A percentile compares a stretch with the other conserved stretches of the same genome.
phyloP scores from a whole-genome alignment of 2,113 vertebrate genomes.

The Nematolebias whitei region DNA sequence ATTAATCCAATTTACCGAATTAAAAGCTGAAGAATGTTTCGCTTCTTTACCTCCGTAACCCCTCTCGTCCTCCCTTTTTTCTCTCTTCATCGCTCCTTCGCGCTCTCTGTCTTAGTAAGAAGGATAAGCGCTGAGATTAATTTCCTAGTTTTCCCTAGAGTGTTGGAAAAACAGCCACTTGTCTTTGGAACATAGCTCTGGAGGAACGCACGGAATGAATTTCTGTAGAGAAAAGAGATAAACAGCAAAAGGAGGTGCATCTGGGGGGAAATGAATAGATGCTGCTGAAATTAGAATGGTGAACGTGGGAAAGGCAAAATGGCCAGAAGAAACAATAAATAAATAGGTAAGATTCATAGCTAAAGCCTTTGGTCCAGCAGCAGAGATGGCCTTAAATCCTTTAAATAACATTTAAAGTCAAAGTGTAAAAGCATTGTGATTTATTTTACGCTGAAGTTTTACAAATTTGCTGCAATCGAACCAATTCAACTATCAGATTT shows the following conservation, averaged over 20 bases:
- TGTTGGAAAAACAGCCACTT: conserved; percentile 72
- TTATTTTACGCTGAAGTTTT: too few species aligned
- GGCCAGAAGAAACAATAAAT: conserved; percentile 6
- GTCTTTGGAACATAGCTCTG: conserved; percentile 62
- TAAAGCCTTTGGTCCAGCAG: background rate
- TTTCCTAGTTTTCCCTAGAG: conserved; percentile 60
- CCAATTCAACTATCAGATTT: too few species aligned
- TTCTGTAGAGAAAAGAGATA: conserved; percentile 12
- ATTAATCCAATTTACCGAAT: conserved; percentile 69
- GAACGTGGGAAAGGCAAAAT: conserved; percentile 9
- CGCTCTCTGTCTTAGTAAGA: conserved; percentile 1
- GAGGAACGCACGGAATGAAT: conserved; percentile 58
- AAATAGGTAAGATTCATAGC: background rate
- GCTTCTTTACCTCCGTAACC: conserved; percentile 22
- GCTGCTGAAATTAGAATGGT: conserved; percentile 4
- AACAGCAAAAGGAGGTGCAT: background rate
- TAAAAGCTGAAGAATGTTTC: conserved; percentile 71
- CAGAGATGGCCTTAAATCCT: background rate
- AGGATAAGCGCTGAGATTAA: conserved; percentile 64
- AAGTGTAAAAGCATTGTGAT: too few species aligned
- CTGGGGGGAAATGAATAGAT: conserved; percentile 7
- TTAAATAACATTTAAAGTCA: too few species aligned
- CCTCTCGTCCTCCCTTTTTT: background rate
- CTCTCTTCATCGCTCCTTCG: background rate
- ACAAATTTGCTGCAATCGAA: too few species aligned